Evolutionary conservation across 2,113 vertebrate species (phyloP), one percentile per base, ranked within the genome.

Genomic region (Mobula hypostoma): DNA sequence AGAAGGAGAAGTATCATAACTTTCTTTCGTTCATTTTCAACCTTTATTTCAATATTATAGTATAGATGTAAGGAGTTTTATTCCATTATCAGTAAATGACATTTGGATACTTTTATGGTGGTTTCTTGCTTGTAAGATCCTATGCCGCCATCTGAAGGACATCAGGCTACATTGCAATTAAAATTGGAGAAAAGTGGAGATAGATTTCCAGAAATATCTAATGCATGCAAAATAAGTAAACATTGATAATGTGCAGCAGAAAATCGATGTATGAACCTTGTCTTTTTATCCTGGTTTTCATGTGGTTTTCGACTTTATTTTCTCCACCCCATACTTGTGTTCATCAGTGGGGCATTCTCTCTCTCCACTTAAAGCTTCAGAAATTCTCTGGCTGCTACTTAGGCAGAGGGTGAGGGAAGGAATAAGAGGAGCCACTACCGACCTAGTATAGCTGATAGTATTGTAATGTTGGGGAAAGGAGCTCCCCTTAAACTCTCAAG

Each of bases 91-190:
- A 27, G 56, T 61, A 27, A 79, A 29, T 21, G 56, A 9, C 6
- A 56, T 56, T 61, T 12, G 24, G 24, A 74, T 48, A 48, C 48
- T 48, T 48, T 48, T 48, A 48, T 48, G 58, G 83, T 27, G 14
- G 48, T 48, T 48, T 61, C n/a, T 63, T 5, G 5, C 27, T 63
- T n/a, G 58, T 66, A 66, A 90, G 61, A 68, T 90, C 85, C 85
- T 90, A 63, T 32, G 36, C 61, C n/a, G 85, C 85, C 85, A 90
- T n/a, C 85, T 90, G 27, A 66, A 66, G 85, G 85, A 66, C 61
- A 66, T 66, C 63, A 32, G 12, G 11, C 63, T 63, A 14, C 61
- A 66, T 68, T 90, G 15, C n/a, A 68, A 29, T 19, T 29, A 32
- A 15, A 32, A 90, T 12, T 17, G 29, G 61, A 19, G 48, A 85